Percentiles rank a stretch among this genome's conserved stretches.
phyloP scores from a whole-genome alignment of 1,140 invertebrate genomes.

The Araneus ventricosus region DNA sequence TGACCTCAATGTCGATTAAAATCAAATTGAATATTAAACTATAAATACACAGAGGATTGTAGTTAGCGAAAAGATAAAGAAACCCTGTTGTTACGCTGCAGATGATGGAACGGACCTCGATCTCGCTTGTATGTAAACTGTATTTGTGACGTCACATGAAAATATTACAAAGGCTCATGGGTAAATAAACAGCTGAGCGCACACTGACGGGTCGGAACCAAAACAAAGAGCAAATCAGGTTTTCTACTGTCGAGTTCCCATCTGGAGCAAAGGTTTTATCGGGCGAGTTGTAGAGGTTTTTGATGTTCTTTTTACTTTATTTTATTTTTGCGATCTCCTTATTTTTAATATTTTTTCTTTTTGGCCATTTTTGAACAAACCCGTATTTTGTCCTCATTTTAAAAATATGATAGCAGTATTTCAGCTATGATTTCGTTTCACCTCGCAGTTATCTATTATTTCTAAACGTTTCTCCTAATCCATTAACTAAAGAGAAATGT shows the following conservation, averaged over 20 bases:
- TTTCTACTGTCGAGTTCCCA: conserved; percentile 6
- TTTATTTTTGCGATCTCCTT: neutral
- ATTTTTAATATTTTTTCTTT: too few relatives aligned
- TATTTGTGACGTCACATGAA: conserved; percentile 60
- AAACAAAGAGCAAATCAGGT: conserved; percentile 18
- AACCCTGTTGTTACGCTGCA: neutral
- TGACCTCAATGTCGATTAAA: neutral
- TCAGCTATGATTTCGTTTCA: too few relatives aligned
- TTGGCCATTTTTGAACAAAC: neutral
- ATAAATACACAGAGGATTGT: neutral
- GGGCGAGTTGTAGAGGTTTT: neutral
- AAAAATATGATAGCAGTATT: neutral
- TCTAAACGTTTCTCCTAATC: too few relatives aligned
- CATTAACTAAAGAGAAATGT: too few relatives aligned
- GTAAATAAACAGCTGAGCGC: conserved; percentile 73
- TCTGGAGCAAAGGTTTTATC: neutral
- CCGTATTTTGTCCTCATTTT: neutral
- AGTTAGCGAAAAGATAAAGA: neutral
- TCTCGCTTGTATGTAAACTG: conserved; percentile 43
- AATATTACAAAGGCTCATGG: conserved; percentile 72
- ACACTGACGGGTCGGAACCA: conserved; percentile 29
- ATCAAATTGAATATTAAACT: neutral
- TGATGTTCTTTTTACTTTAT: neutral
- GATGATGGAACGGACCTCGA: neutral
- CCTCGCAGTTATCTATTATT: too few relatives aligned